Percentiles rank a stretch among this genome's conserved stretches.
phyloP scores from a whole-genome alignment of 2,113 vertebrate genomes.

The Silurus meridionalis region DNA sequence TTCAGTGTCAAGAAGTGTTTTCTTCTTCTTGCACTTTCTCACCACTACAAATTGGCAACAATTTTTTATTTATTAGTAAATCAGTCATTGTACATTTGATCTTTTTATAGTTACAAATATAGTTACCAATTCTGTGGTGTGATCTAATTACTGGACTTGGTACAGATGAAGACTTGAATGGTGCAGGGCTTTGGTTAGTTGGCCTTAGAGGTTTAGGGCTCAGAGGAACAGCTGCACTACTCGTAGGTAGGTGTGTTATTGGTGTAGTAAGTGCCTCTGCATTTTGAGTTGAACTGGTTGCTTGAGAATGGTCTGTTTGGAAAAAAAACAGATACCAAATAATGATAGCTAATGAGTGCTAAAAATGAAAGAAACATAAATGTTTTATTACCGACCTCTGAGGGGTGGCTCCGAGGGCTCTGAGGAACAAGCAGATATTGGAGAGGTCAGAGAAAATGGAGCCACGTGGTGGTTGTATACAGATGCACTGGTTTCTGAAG shows the following conservation, averaged over 20 bases:
- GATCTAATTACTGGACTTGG: neutral
- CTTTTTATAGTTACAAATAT: neutral
- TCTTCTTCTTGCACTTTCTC: neutral
- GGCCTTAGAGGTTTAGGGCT: slow-evolving; percentile 31
- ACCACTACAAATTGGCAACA: neutral
- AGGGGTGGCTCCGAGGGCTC: neutral
- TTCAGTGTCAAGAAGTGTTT: neutral
- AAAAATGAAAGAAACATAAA: too few species aligned
- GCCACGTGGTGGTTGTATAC: neutral
- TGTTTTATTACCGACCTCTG: slow-evolving; percentile 22
- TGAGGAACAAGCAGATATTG: neutral
- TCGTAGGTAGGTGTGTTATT: neutral
- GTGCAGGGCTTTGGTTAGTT: slow-evolving; percentile 17
- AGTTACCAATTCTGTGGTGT: slow-evolving; percentile 20
- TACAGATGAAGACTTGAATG: neutral
- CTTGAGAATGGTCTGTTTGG: slow-evolving; percentile 8
- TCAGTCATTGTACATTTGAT: neutral
- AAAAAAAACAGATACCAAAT: neutral
- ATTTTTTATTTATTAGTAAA: neutral
- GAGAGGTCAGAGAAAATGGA: slow-evolving; percentile 8
- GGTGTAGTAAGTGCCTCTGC: neutral
- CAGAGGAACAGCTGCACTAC: slow-evolving; percentile 12
- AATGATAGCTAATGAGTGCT: neutral
- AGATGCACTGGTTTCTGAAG: slow-evolving; percentile 12
- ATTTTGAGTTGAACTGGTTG: neutral